A percentile compares a stretch with the other conserved stretches of the same genome.
phyloP scores from a whole-genome alignment of 2,888 invertebrate species.

The Polia nebulosa region DNA sequence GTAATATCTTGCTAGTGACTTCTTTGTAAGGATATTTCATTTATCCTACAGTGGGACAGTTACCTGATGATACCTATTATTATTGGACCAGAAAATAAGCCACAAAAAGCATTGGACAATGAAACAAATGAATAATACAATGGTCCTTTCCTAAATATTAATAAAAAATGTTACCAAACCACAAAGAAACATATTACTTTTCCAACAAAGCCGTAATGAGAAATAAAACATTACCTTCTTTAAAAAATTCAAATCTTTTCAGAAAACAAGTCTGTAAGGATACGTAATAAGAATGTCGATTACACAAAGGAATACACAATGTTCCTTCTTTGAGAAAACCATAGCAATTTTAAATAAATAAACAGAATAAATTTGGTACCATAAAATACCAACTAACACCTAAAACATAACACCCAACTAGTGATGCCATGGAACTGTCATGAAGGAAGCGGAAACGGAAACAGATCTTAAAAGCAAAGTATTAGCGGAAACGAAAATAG shows the following conservation, averaged over 20 bases:
- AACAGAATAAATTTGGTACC: neutral
- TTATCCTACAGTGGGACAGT: no score
- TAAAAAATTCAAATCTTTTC: neutral
- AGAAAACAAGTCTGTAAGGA: neutral
- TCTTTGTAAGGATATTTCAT: no score
- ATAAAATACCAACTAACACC: neutral
- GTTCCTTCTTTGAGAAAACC: neutral
- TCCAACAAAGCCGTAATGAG: conserved; percentile 5
- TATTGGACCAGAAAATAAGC: no score
- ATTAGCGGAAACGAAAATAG: no score
- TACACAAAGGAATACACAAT: conserved; percentile 1
- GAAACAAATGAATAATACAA: neutral
- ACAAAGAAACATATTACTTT: conserved; percentile 9
- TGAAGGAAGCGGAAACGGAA: no score
- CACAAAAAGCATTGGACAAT: neutral
- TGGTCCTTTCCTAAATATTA: neutral
- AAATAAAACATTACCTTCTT: conserved; percentile 4
- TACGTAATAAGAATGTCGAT: neutral
- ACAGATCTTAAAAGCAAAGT: no score
- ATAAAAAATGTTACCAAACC: neutral
- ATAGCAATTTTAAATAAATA: neutral
- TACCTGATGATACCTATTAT: no score
- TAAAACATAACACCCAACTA: no score
- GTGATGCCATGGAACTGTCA: no score
- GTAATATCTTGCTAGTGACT: no score